Base-by-base conservation (phyloP, 2,888 invertebrate genomes). In the Furcula furcula region DNA sequence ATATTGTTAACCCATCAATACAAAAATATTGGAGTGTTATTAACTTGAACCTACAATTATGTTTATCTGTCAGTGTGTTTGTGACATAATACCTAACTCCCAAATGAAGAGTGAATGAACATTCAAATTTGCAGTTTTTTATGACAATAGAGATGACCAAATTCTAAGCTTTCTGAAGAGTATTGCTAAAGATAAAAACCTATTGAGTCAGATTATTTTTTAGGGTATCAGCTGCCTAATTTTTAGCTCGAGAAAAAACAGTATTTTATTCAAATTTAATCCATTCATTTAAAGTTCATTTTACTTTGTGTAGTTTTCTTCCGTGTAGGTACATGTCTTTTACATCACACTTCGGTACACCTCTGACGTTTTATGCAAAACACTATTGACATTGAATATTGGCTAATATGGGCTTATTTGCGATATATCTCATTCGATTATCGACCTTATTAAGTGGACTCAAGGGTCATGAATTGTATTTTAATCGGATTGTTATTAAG, bases 291-390 rank as follows among this genome's bases (percentile, higher is more conserved):
- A 55, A 20, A 46, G 42, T 41, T 22, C 29, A 21, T 33, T 56
- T 56, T 65, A 10, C 33, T 29, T 40, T 29, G 30, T 20, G 3
- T 13, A 4, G 13, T 40, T 26, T 29, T 43, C 46, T 67, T 65
- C 61, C 64, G 59, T 20, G 34, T 57, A 38, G 39, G n/a, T n/a
- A n/a, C n/a, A n/a, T n/a, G n/a, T n/a, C n/a, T n/a, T n/a, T n/a
- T n/a, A n/a, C n/a, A 47, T 26, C 47, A 47, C 58, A 55, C 46
- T 46, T 57, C 43, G 33, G 34, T 34, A 45, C 38, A 64, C 62
- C 62, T 67, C 60, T 68, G 62, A 58, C 65, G 62, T 63, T 56
- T 66, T 72, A 60, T 46, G 47, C 44, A n/a, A n/a, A n/a, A 36
- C 55, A 50, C 34, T 31, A 45, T 47, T 63, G 71, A 65, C 69